These are phyloP conservation scores for Phengaris arion DNA, from an alignment of 2,888 invertebrate species.

Conservation along the genomic window DNA sequence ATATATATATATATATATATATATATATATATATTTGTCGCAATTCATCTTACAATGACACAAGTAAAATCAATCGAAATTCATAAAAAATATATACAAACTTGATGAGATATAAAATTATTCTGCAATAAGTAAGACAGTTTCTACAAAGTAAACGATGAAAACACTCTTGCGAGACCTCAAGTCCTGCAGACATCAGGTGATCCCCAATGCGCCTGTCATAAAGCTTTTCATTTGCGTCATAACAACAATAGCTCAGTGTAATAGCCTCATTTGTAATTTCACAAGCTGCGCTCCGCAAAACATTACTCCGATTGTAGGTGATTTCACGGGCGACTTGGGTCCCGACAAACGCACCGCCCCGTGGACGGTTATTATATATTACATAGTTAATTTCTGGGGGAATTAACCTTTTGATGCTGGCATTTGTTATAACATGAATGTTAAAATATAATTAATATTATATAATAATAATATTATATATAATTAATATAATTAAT, in stretches of 20 bases:
- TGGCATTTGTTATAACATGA: not conserved
- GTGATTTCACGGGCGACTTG: conserved; percentile 25
- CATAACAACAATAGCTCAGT: conserved; percentile 13
- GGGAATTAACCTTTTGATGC: not conserved
- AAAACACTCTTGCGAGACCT: too few species aligned
- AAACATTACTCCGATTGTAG: conserved; percentile 17
- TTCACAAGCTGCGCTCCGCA: conserved; percentile 19
- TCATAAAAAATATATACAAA: too few species aligned
- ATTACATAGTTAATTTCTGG: conserved; percentile 5
- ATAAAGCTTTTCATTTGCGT: conserved; percentile 8
- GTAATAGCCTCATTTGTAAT: conserved; percentile 16
- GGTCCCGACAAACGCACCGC: conserved; percentile 9
- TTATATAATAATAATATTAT: too few species aligned
- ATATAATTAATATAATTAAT: too few species aligned
- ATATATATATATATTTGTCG: too few species aligned
- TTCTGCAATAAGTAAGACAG: too few species aligned
- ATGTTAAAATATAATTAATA: too few species aligned
- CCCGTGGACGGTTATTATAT: conserved; percentile 7
- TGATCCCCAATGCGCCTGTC: not conserved
- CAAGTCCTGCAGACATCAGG: not conserved
- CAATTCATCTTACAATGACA: too few species aligned
- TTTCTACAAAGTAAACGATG: too few species aligned
- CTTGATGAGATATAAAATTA: too few species aligned
- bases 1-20: too few species aligned
- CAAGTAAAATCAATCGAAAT: too few species aligned